Base-by-base conservation (phyloP, 2,888 invertebrate species). In the Ametastegia equiseti region DNA sequence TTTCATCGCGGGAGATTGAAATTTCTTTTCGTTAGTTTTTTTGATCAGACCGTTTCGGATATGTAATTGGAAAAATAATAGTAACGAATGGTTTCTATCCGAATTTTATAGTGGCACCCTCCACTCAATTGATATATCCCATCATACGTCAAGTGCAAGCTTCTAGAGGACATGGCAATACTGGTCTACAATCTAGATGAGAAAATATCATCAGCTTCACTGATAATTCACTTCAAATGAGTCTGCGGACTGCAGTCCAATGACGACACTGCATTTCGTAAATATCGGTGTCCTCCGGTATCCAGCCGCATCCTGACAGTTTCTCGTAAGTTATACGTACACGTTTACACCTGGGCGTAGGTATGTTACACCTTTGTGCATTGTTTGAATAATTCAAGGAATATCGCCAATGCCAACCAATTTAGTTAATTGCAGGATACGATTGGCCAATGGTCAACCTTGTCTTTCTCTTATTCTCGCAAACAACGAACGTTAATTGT, bases 381-480 rank as follows among this genome's bases (percentile, higher is more conserved):
- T 5, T 7, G 42, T 23, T 45, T 47, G 13, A 71, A 71, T 47
- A 1, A 30, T 13, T 36, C 27, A 71, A 71, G 45, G 42, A 75
- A 75, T 30, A 36, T 75, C 19, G 19, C 19, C 75, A 50, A 50
- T 75, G 54, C 75, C 50, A 50, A 33, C 50, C 33, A 36, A 9
- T 75, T 54, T 19, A 39, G 54, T 54, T 75, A 33, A 75, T 75
- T 75, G 54, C 75, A 75, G 75, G 75, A 75, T 75, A 75, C 75
- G 36, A 36, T 75, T 19, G 13, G 11, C 15, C 13, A 33, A 7
- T 19, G 13, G 11, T 6, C 13, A 33, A 7, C 54, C 54, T 75
- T 75, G 75, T 54, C 13, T 33, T 15, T 30, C 50, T 54, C n/a
- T n/a, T n/a, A 54, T 54, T 75, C 36, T 19, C 54, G 13, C 5